These are phyloP conservation scores for Pseudotriccus pelzelni DNA, from an alignment of 2,797 vertebrate species.

Conservation along the genomic window DNA sequence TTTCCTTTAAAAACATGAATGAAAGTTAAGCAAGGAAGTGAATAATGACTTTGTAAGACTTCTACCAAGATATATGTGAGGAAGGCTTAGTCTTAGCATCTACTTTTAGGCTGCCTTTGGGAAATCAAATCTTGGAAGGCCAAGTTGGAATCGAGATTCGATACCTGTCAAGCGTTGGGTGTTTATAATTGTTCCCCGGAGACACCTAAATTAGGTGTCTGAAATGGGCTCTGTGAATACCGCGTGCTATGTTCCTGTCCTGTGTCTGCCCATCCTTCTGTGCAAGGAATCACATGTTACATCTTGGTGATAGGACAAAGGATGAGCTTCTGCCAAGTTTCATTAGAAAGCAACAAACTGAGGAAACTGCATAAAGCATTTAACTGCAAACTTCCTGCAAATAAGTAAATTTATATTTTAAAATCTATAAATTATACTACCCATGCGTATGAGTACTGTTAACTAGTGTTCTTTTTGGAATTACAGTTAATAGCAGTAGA, in stretches of 20 bases:
- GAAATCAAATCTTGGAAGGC: conserved; percentile 3
- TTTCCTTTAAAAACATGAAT: neutral
- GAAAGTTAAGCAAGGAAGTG: neutral
- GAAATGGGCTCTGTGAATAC: neutral
- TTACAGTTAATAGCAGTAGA: neutral
- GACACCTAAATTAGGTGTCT: neutral
- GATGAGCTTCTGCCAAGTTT: neutral
- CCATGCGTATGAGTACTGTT: neutral
- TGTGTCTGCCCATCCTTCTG: neutral
- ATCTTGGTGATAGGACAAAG: neutral
- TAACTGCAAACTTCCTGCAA: neutral
- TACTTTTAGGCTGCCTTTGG: neutral
- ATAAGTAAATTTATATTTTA: neutral
- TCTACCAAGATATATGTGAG: neutral
- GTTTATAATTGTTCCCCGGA: neutral
- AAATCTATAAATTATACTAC: neutral
- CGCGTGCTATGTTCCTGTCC: neutral
- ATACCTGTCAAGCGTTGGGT: neutral
- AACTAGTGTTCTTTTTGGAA: neutral
- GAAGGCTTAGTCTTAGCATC: neutral
- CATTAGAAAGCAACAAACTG: neutral
- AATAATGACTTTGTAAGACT: neutral
- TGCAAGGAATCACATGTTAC: neutral
- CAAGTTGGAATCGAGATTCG: neutral
- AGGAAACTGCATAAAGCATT: neutral